Percentiles rank a stretch among this genome's conserved stretches.
These are phyloP conservation scores for Hermodice carunculata DNA, from an alignment of 2,888 invertebrate species.

Conservation along the genomic window DNA sequence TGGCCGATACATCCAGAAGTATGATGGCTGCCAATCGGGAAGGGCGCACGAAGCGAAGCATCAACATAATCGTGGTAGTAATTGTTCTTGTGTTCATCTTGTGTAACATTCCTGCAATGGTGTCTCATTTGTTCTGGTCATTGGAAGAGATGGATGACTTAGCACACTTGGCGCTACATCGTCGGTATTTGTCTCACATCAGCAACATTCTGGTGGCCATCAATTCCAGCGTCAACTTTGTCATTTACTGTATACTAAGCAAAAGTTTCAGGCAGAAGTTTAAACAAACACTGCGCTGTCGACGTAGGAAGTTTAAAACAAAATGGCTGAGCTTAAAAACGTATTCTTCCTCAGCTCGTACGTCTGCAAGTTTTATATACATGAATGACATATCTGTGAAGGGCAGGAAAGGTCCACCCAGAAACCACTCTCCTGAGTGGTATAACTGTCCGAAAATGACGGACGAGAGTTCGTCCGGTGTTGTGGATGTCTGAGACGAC, in stretches of 20 bases:
- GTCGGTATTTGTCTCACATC: conserved; percentile 28
- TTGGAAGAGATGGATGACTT: conserved; percentile 21
- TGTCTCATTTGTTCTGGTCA: conserved; percentile 35
- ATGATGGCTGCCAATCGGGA: conserved; percentile 2
- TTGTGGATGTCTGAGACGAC: no score
- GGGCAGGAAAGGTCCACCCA: no score
- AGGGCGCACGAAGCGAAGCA: conserved; percentile 6
- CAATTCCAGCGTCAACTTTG: conserved; percentile 40
- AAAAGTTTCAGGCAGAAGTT: conserved; percentile 25
- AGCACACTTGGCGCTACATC: conserved; percentile 14
- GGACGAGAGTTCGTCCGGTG: no score
- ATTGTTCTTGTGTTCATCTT: conserved; percentile 35
- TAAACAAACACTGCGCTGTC: conserved; percentile 8
- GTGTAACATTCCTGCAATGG: conserved; percentile 37
- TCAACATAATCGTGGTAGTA: conserved; percentile 30
- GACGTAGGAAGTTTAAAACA: no score
- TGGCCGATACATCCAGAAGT: conserved; percentile 2
- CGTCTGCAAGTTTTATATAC: no score
- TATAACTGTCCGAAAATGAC: no score
- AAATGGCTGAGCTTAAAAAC: no score
- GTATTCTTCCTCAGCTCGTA: no score
- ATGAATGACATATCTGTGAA: no score
- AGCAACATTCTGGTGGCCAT: conserved; percentile 41
- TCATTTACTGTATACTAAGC: conserved; percentile 43
- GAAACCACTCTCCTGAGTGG: no score